Evolutionary conservation across 2,888 invertebrate species (phyloP).

Genomic region (Blastobasis lacticolella): DNA sequence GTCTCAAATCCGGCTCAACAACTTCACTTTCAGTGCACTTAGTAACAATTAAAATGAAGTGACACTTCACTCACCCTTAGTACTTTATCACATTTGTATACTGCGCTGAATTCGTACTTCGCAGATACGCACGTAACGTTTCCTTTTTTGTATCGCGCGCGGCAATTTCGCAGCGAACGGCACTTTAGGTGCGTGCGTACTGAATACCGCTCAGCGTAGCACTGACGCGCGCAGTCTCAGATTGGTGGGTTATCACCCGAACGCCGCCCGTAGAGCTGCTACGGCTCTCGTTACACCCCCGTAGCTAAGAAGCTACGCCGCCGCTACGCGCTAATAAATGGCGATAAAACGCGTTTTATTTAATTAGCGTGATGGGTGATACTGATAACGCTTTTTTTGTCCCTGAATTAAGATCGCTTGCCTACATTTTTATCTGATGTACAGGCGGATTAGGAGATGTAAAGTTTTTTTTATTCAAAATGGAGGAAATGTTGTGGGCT

Average conservation of each 20-base stretch:
- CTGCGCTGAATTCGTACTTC: neutral
- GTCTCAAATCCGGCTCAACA: no score
- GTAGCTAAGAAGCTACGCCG: slow-evolving; percentile 23
- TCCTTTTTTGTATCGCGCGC: slow-evolving; percentile 4
- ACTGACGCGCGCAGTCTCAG: slow-evolving; percentile 68
- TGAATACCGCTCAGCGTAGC: slow-evolving; percentile 32
- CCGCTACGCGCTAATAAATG: slow-evolving; percentile 25
- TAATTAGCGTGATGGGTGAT: slow-evolving; percentile 27
- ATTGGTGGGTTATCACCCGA: slow-evolving; percentile 36
- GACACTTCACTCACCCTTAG: slow-evolving; percentile 5
- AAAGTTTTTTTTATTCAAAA: no score
- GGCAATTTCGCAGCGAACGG: neutral
- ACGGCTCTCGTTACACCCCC: slow-evolving; percentile 10
- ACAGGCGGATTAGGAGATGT: no score
- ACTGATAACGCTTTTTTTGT: neutral
- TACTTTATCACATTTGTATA: neutral
- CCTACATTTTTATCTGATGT: no score
- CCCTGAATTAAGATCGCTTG: neutral
- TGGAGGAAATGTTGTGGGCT: no score
- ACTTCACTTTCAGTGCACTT: no score
- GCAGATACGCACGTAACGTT: neutral
- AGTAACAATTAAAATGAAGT: no score
- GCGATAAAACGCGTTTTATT: slow-evolving; percentile 36
- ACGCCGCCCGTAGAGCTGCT: slow-evolving; percentile 26
- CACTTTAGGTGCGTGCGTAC: slow-evolving; percentile 23